These are phyloP conservation scores for Epinephelus awoara DNA, from an alignment of 2,797 vertebrate genomes.

Conservation along the genomic window DNA sequence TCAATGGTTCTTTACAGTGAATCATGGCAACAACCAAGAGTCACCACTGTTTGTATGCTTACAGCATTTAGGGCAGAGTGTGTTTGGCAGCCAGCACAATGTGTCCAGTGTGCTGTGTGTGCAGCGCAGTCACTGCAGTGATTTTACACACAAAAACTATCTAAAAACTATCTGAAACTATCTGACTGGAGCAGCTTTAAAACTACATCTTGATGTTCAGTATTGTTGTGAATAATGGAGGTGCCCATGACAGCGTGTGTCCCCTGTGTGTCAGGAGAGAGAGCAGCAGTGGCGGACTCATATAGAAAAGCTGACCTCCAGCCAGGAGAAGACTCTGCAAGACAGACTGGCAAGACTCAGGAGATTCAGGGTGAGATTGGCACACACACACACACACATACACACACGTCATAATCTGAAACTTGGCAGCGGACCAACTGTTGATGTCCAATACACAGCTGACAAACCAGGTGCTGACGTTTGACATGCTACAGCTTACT, in stretches of 20 bases:
- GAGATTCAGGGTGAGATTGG: conserved; percentile 81
- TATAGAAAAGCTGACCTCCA: conserved; percentile 72
- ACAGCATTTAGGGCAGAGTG: too few relatives aligned
- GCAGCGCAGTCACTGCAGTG: too few relatives aligned
- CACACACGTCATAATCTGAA: conserved; percentile 5
- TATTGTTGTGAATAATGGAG: not conserved
- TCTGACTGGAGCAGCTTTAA: not conserved
- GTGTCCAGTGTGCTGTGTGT: too few relatives aligned
- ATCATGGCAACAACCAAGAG: too few relatives aligned
- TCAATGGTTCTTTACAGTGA: too few relatives aligned
- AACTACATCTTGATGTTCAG: not conserved
- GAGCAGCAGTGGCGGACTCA: conserved; percentile 80
- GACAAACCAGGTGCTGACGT: conserved; percentile 14
- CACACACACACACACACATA: conserved; percentile 13
- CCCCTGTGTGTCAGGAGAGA: conserved; percentile 72
- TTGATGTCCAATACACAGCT: conserved; percentile 17
- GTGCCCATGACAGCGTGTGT: too few relatives aligned
- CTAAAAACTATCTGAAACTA: too few relatives aligned
- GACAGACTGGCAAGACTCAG: conserved; percentile 78
- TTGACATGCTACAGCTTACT: not conserved
- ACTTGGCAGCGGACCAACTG: not conserved
- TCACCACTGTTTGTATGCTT: too few relatives aligned
- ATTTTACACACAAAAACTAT: too few relatives aligned
- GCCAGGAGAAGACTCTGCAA: conserved; percentile 69
- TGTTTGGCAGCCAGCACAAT: too few relatives aligned